phyloP scores from a whole-genome alignment of 2,797 vertebrate genomes.

The Fringilla coelebs region DNA sequence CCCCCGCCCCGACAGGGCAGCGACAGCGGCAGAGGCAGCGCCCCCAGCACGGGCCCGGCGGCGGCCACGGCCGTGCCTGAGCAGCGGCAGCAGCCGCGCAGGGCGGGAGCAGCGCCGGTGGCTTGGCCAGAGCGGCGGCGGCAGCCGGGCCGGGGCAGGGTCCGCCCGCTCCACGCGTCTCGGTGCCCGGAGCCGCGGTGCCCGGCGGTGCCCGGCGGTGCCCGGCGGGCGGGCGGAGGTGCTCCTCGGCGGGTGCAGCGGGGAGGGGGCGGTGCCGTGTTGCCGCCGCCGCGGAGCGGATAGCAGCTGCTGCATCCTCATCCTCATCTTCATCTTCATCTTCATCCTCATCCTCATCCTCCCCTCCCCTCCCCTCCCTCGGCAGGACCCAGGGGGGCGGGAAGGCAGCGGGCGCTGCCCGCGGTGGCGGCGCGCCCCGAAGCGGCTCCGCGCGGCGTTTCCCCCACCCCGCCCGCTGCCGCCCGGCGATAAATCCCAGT shows the following conservation, averaged over 20 bases:
- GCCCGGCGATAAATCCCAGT: background rate
- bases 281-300: background rate
- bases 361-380: background rate
- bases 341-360: too few species aligned
- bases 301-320: background rate
- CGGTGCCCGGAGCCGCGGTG: background rate
- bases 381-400: background rate
- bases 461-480: background rate
- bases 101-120: background rate
- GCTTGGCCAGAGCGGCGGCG: background rate
- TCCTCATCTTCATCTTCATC: background rate
- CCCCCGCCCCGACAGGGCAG: background rate
- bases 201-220: too few species aligned
- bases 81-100: background rate
- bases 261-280: background rate
- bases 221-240: background rate
- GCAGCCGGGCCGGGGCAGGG: background rate
- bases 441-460: background rate
- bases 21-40: background rate
- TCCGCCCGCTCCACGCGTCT: background rate
- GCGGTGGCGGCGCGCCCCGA: background rate
- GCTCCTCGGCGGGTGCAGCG: background rate
- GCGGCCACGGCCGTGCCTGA: background rate
- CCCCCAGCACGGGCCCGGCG: background rate
- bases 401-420: background rate